Evolutionary conservation across 2,888 invertebrate genomes (phyloP).

Genomic region (Cataglyphis rosenhaueri): DNA sequence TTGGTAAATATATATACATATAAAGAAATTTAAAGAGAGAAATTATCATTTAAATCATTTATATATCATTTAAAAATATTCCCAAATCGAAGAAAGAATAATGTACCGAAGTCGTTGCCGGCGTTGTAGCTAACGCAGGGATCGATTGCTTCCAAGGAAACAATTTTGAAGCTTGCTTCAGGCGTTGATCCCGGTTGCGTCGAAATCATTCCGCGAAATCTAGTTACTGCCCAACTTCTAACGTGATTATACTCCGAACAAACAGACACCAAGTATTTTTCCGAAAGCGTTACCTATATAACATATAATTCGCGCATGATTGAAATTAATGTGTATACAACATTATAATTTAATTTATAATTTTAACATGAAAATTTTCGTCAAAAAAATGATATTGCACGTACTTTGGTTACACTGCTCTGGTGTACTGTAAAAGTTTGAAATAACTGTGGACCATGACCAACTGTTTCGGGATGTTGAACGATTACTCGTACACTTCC

Average conservation of each 20-base stretch:
- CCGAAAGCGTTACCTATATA: constrained; percentile 95
- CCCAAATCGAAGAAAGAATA: not conserved
- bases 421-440: constrained; percentile 99
- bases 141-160: constrained; percentile 92
- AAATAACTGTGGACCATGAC: constrained; percentile 98
- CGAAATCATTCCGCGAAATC: constrained; percentile 99
- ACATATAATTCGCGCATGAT: constrained; percentile 6
- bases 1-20: not conserved
- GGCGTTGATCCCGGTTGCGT: constrained; percentile 99
- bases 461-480: constrained; percentile 99
- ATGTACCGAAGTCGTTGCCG: constrained; percentile 87
- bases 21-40: not conserved
- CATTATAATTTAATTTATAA: constrained; percentile 3
- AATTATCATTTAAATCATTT: too few relatives aligned
- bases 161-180: constrained; percentile 98
- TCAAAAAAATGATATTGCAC: constrained; percentile 33
- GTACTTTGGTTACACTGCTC: constrained; percentile 96
- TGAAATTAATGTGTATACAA: not conserved
- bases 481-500: constrained; percentile 99
- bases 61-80: not conserved
- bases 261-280: constrained; percentile 97
- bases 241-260: constrained; percentile 99
- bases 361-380: not conserved
- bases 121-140: constrained; percentile 88
- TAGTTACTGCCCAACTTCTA: constrained; percentile 97